These are phyloP conservation scores for Idaea dimidiata DNA, from an alignment of 2,888 invertebrate genomes.

Conservation along the genomic window DNA sequence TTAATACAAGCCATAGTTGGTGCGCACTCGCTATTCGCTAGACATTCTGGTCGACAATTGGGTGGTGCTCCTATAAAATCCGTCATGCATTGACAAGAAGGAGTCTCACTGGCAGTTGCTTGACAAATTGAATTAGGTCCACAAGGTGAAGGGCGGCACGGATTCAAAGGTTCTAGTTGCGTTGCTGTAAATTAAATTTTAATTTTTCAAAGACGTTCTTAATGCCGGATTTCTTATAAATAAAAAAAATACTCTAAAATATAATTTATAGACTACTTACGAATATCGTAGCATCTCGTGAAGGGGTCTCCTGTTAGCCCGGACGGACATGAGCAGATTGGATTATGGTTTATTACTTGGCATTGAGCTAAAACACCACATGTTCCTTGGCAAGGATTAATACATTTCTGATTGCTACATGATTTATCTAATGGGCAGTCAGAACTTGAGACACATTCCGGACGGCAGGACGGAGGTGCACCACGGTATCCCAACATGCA, in stretches of 20 bases:
- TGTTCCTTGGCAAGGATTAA: constrained; percentile 88
- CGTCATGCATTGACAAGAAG: constrained; percentile 86
- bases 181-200: constrained; percentile 46
- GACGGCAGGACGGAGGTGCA: constrained; percentile 85
- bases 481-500: constrained; percentile 84
- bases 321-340: constrained; percentile 85
- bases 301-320: constrained; percentile 86
- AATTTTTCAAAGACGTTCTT: background rate
- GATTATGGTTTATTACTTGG: constrained; percentile 88
- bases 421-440: constrained; percentile 87
- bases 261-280: constrained; percentile 56
- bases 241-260: background rate
- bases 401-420: constrained; percentile 86
- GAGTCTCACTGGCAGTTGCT: constrained; percentile 75
- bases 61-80: constrained; percentile 86
- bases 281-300: constrained; percentile 77
- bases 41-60: constrained; percentile 87
- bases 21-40: constrained; percentile 86
- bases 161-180: constrained; percentile 66
- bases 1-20: constrained; percentile 86
- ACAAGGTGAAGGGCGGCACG: constrained; percentile 88
- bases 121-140: constrained; percentile 86
- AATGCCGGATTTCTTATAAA: background rate
- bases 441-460: constrained; percentile 86
- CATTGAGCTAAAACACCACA: constrained; percentile 88